Conservation (phyloP, 2,888 invertebrate genomes). For the Philereme vetulata region DNA sequence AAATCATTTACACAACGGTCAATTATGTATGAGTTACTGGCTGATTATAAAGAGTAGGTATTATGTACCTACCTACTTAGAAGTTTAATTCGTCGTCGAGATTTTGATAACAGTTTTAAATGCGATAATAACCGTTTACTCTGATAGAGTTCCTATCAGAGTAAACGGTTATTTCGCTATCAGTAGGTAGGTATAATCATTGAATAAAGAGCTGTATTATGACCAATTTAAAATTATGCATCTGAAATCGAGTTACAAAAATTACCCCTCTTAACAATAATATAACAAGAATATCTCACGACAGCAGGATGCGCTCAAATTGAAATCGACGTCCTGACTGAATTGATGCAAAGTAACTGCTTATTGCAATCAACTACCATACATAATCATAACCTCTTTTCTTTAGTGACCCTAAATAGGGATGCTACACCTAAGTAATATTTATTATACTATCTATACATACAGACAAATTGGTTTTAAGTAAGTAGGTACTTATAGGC, state of each 20-base stretch:
- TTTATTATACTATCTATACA: too few relatives aligned
- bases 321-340: constrained; percentile 76
- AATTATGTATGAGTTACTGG: not conserved
- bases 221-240: constrained; percentile 17
- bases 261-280: constrained; percentile 46
- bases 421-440: constrained; percentile 33
- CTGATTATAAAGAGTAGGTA: constrained; percentile 2
- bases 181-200: constrained; percentile 12
- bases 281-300: constrained; percentile 67
- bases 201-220: constrained; percentile 20
- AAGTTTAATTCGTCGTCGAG: constrained; percentile 10
- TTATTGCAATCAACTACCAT: constrained; percentile 75
- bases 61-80: too few relatives aligned
- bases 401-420: constrained; percentile 48
- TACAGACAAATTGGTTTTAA: too few relatives aligned
- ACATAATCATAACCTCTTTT: constrained; percentile 72
- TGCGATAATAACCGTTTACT: too few relatives aligned
- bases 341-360: constrained; percentile 76
- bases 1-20: too few relatives aligned
- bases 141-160: too few relatives aligned
- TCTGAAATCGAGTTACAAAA: constrained; percentile 41
- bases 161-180: constrained; percentile 18
- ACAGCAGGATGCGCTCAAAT: constrained; percentile 80
- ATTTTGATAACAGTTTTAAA: constrained; percentile 26
- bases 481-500: too few relatives aligned